Evolutionary conservation across 35 echinoderm and acorn worm species (phyloP), one percentile per base, ranked within the genome.

Genomic region (Ophioderma brevispina): DNA sequence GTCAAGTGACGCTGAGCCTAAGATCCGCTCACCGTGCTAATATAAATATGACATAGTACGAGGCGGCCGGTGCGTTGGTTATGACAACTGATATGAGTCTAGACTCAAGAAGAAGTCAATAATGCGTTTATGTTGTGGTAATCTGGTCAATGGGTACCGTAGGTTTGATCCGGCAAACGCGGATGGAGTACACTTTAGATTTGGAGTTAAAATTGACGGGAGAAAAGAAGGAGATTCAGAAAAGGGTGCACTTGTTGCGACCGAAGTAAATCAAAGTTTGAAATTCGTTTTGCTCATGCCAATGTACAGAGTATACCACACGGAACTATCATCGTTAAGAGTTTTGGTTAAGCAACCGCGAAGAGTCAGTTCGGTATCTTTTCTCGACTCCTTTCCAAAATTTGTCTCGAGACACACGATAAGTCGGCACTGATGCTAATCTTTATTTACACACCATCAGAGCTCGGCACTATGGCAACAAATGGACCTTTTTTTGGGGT

Each of bases 181-280:
- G 97, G 14, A 99, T 99, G 97, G 97, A 99, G 77, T 99, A 99
- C 77, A 99, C 97, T 8, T 80, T 99, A 40, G 97, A 99, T 82
- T 43, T 99, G 35, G 94, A 95, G 50, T 81, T 99, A 18, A 95
- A 99, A 77, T 88, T 93, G 77, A 85, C 84, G 11, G 91, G 78
- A 28, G 63, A 92, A 56, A 99, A 95, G 70, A 92, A 92, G 80
- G 87, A 90, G 35, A 87, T 95, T 55, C 97, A 95, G 75, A 99
- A 99, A 79, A 63, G 97, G 77, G 93, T 95, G 35, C 93, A 95
- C 36, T 77, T 99, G 1, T 77, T 95, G 33, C 80, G 97, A n/a
- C 97, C 97, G n/a, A n/a, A 15, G 63, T 99, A 0, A 95, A 94
- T n/a, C 36, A 95, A 94, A 33, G 97, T 93, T n/a, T 0, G 97